Base-by-base conservation (phyloP, 2,797 vertebrate genomes). In the Tauraco hartlaubi region DNA sequence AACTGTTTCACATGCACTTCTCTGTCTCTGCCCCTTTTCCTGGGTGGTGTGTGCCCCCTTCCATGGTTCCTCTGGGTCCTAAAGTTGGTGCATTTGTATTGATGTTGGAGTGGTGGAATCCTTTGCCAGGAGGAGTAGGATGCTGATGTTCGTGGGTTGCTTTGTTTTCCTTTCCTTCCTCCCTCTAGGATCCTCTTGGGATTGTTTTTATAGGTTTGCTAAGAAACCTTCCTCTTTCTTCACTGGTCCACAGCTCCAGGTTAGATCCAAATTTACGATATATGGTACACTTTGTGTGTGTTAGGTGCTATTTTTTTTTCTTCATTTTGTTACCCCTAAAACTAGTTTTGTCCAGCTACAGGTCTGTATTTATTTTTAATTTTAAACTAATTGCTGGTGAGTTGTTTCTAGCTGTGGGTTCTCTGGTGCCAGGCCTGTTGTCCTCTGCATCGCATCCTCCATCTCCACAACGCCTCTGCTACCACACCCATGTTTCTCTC, bases 81-180 rank as follows among this genome's bases (percentile, higher is more conserved):
- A 12, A 8, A 0, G 0, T 14, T 17, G 8, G 7, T 33, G 8
- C 2, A 12, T 39, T 29, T 16, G 6, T 1, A 56, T 19, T 0
- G 2, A 4, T 19, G 29, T 21, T 79, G 58, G n/a, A 39, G 12
- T 8, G 18, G 39, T 61, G 15, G 26, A 77, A 41, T 55, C 16
- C 31, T 52, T 44, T 28, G 39, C 19, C 26, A 33, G 54, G 29
- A 78, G 43, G 29, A 66, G 8, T 22, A 25, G 26, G 55, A 58
- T 46, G 18, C 28, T 59, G 3, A 1, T 9, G 7, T 3, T 26
- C 16, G 62, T 41, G 12, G 28, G 9, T 28, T 61, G n/a, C 6
- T 43, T 41, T 46, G 8, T 62, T 81, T 85, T 44, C 25, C 11
- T 75, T 74, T 49, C 26, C 12, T 68, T 88, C 5, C 15, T 51